Evolutionary conservation across 2,113 vertebrate genomes (phyloP).

Genomic region (Prietella phreatophila): DNA sequence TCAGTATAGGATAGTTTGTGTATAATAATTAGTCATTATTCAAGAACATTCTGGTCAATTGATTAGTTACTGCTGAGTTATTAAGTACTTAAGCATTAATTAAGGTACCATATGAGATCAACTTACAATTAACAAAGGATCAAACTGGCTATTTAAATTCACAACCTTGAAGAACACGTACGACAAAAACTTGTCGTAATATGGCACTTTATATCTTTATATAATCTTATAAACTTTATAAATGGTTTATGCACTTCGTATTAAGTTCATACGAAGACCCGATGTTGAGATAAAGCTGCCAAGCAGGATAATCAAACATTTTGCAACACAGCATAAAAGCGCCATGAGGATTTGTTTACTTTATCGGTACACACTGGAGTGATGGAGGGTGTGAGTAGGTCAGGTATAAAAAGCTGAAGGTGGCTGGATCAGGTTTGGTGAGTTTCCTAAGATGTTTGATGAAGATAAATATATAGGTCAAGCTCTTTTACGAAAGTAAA

Average conservation of each 20-base stretch:
- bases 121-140: neutral
- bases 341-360: conserved; percentile 5
- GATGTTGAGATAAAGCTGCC: neutral
- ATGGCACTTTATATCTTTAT: neutral
- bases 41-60: neutral
- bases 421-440: conserved; percentile 37
- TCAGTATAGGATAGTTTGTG: neutral
- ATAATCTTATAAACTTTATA: too few species aligned
- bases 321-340: neutral
- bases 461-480: conserved; percentile 3
- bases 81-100: neutral
- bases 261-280: too few species aligned
- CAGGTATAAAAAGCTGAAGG: neutral
- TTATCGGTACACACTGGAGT: neutral
- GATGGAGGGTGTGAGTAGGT: conserved; percentile 11
- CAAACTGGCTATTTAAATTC: neutral
- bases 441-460: conserved; percentile 42
- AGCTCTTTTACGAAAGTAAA: neutral
- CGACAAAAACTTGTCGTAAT: neutral
- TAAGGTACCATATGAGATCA: neutral
- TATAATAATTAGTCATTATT: neutral
- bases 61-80: neutral
- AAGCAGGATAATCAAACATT: neutral
- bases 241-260: neutral
- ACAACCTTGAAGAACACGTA: neutral